Evolutionary conservation across 2,797 vertebrate genomes (phyloP), one percentile per base, ranked within the genome.

Genomic region (Denticeps clupeoides): DNA sequence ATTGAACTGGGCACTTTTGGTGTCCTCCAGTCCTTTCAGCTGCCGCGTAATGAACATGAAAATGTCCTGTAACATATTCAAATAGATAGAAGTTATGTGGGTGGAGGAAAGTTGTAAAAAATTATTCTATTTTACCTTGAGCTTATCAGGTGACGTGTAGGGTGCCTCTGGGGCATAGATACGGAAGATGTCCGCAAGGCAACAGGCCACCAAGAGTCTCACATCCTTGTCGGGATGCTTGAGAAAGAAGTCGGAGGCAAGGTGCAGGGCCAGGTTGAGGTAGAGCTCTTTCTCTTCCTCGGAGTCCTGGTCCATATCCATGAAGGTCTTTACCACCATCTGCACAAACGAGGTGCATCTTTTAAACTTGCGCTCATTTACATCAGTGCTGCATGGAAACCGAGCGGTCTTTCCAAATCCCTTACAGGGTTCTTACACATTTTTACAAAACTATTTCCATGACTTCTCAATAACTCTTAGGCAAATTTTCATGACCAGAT

Each of bases 271-370:
- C 56, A 97, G 77, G 68, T 95, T 95, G 60, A 98, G 73, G 65
- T 98, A 98, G 11, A 93, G 86, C 59, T 98, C 91, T 72, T 97
- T 98, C 76, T 98, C 93, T 63, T 97, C 94, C 78, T 98, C 94
- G 1, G 93, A 97, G 68, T 98, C 94, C 71, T 98, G 94, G 72
- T 98, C 94, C 94, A 98, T 98, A 77, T 98, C 94, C 94, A 98
- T 98, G 73, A 97, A 98, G 32, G 93, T 98, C 79, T 98, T 98
- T 51, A 98, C 93, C 68, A 98, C 93, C 94, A 98, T 97, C 93
- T 98, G 68, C 2, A 49, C 23, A 59, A 60, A n/a, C n/a, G n/a
- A n/a, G n/a, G n/a, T n/a, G n/a, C n/a, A n/a, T n/a, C n/a, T n/a
- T n/a, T n/a, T n/a, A n/a, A n/a, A n/a, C n/a, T n/a, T n/a, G n/a